phyloP scores from a whole-genome alignment of 2,888 invertebrate species.

The Torymus tubicola region DNA sequence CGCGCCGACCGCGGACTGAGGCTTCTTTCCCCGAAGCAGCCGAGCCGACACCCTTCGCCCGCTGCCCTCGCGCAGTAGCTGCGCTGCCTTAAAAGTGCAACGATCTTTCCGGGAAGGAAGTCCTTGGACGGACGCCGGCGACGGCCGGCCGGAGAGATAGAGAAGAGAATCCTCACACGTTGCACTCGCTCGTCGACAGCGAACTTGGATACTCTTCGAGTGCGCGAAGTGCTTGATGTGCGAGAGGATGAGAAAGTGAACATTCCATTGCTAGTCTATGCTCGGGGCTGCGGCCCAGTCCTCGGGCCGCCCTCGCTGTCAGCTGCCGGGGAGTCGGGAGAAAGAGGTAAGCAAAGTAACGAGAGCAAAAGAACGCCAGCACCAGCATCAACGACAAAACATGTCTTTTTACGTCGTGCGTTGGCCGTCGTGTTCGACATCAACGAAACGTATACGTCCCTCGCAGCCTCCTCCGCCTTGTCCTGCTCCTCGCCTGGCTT shows the following conservation, averaged over 20 bases:
- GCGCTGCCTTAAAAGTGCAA: slow-evolving; percentile 56
- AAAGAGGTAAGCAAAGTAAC: slow-evolving; percentile 31
- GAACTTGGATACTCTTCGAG: slow-evolving; percentile 9
- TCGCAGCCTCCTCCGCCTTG: background rate
- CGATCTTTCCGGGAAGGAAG: slow-evolving; percentile 58
- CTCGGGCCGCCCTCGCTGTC: no score
- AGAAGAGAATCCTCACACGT: background rate
- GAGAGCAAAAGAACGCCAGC: background rate
- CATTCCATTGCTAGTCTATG: slow-evolving; percentile 3
- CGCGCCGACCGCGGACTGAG: background rate
- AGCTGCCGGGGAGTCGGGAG: background rate
- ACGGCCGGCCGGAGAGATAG: background rate
- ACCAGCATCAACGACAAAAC: background rate
- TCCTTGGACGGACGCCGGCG: slow-evolving; percentile 25
- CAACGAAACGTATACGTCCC: background rate
- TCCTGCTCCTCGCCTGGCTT: background rate
- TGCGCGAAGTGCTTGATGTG: slow-evolving; percentile 53
- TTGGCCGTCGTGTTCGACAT: slow-evolving; percentile 22
- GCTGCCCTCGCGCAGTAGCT: background rate
- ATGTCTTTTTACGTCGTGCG: background rate
- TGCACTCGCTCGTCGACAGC: background rate
- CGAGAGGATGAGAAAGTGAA: slow-evolving; percentile 36
- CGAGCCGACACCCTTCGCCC: no score
- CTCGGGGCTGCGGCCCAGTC: no score
- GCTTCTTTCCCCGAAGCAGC: slow-evolving; percentile 53